phyloP scores from a whole-genome alignment of 2,888 invertebrate genomes.

The Lucinisca nassula region DNA sequence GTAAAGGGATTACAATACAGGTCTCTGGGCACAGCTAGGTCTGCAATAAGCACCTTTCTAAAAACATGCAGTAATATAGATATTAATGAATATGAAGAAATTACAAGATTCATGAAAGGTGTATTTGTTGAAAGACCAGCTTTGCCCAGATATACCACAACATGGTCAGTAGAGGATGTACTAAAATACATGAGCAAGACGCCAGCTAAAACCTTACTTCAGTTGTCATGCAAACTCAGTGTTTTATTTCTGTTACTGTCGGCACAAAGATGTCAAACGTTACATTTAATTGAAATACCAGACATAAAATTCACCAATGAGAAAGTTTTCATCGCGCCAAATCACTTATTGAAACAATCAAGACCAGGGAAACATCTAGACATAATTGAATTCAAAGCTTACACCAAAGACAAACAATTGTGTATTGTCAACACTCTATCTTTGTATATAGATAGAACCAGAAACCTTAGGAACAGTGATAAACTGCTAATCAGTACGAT shows the following conservation, averaged over 20 bases:
- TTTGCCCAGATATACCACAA: slow-evolving; percentile 48
- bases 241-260: too few species aligned
- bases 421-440: not conserved
- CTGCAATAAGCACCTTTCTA: slow-evolving; percentile 44
- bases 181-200: slow-evolving; percentile 36
- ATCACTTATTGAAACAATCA: not conserved
- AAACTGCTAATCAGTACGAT: not conserved
- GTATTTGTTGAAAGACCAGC: slow-evolving; percentile 47
- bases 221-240: slow-evolving; percentile 46
- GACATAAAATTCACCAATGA: not conserved
- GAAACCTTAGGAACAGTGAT: not conserved
- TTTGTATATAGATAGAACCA: not conserved
- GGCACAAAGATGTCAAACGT: too few species aligned
- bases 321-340: not conserved
- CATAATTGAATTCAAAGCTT: not conserved
- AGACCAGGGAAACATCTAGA: slow-evolving; percentile 3
- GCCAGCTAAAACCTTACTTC: slow-evolving; percentile 7
- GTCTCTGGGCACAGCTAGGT: slow-evolving; percentile 49
- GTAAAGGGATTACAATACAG: slow-evolving; percentile 45
- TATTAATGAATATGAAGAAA: slow-evolving; percentile 3
- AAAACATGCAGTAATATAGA: slow-evolving; percentile 11
- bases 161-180: slow-evolving; percentile 63
- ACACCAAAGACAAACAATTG: not conserved
- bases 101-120: slow-evolving; percentile 57
- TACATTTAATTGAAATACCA: too few species aligned